A percentile compares a stretch with the other conserved stretches of the same genome.
Evolutionary conservation across 2,797 vertebrate species (phyloP).

Genomic region (Sebastes matsubarae): DNA sequence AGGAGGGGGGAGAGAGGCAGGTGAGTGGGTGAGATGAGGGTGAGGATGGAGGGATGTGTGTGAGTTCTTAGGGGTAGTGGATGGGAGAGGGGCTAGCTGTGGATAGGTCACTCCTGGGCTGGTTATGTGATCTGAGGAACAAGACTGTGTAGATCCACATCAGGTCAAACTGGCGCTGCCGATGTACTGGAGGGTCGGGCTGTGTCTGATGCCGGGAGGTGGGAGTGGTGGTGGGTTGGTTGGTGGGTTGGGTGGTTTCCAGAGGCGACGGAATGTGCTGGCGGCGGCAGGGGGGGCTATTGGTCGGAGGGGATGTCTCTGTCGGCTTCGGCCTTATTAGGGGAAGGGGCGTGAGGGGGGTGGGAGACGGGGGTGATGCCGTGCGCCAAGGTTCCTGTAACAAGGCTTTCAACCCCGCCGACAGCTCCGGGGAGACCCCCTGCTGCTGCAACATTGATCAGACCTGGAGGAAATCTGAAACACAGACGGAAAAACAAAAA

Average conservation of each 20-base stretch:
- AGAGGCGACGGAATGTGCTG: constrained; percentile 85
- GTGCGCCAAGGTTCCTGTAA: constrained; percentile 85
- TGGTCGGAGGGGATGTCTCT: constrained; percentile 96
- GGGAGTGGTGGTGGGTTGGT: neutral
- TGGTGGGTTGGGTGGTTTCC: constrained; percentile 63
- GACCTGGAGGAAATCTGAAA: constrained; percentile 89
- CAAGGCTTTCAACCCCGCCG: constrained; percentile 89
- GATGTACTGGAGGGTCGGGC: constrained; percentile 57
- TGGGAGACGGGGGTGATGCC: constrained; percentile 90
- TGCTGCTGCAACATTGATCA: constrained; percentile 88
- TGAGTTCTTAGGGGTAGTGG: constrained; percentile 32
- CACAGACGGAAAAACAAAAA: neutral
- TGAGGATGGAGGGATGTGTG: constrained; percentile 29
- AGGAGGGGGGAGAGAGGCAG: constrained; percentile 3
- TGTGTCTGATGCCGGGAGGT: constrained; percentile 62
- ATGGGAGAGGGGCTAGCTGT: constrained; percentile 35
- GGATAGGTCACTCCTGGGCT: constrained; percentile 76
- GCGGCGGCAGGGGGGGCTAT: constrained; percentile 82
- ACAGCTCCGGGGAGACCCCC: constrained; percentile 87
- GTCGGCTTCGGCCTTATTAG: constrained; percentile 93
- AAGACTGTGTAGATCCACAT: constrained; percentile 69
- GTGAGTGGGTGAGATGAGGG: constrained; percentile 24
- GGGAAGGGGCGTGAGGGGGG: constrained; percentile 89
- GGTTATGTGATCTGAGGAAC: constrained; percentile 79
- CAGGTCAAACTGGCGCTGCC: constrained; percentile 66